phyloP scores from a whole-genome alignment of 2,797 vertebrate genomes.

The Podarcis lilfordi region DNA sequence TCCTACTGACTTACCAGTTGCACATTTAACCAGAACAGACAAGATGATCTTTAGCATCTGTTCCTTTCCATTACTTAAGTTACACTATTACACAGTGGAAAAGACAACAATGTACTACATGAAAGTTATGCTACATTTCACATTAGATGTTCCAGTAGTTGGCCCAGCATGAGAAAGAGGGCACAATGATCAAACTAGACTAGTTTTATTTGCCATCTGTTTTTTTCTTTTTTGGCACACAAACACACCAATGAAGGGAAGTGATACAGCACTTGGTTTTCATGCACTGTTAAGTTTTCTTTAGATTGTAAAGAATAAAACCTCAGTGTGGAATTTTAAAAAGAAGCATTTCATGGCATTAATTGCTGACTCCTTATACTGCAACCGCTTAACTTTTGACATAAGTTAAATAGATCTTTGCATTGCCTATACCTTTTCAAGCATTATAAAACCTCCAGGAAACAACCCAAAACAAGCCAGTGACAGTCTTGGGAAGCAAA shows the following conservation, averaged over 20 bases:
- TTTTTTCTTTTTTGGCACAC: slow-evolving; percentile 7
- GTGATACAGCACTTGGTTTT: neutral
- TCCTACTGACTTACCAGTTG: neutral
- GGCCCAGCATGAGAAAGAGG: neutral
- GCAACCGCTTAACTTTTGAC: neutral
- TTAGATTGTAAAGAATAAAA: neutral
- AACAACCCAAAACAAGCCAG: neutral
- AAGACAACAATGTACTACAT: neutral
- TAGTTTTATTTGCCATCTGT: slow-evolving; percentile 29
- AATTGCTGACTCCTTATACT: neutral
- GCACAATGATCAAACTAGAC: neutral
- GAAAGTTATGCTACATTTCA: neutral
- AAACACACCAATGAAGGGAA: slow-evolving; percentile 8
- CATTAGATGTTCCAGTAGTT: neutral
- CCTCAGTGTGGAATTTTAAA: neutral
- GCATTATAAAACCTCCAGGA: neutral
- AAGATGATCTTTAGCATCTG: neutral
- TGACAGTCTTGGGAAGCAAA: neutral
- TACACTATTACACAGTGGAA: neutral
- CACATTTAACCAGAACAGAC: neutral
- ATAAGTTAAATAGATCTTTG: neutral
- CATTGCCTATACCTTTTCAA: neutral
- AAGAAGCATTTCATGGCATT: neutral
- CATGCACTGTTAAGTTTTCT: neutral
- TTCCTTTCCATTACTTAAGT: neutral